These are phyloP conservation scores for Simalia tracyae DNA, from an alignment of 2,797 vertebrate genomes.

Conservation along the genomic window DNA sequence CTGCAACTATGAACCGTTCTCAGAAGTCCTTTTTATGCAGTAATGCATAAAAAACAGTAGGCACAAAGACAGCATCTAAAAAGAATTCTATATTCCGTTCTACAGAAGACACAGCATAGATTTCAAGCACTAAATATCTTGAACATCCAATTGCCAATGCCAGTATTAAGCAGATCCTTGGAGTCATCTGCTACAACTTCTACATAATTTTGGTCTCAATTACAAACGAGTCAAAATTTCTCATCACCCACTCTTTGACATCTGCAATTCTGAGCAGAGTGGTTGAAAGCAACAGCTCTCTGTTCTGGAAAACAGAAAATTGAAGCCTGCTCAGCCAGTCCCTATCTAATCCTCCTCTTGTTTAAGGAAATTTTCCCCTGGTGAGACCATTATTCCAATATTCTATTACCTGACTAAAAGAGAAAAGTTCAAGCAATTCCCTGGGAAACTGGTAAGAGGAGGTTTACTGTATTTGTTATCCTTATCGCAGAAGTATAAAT, in stretches of 20 bases:
- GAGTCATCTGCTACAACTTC: no score
- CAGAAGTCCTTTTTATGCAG: background rate
- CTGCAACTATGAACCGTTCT: background rate
- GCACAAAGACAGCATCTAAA: constrained; percentile 7
- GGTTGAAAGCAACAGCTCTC: background rate
- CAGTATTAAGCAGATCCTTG: background rate
- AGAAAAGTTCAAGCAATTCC: background rate
- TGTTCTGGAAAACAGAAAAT: background rate
- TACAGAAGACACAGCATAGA: background rate
- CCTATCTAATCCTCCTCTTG: background rate
- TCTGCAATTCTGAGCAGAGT: background rate
- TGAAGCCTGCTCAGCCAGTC: background rate
- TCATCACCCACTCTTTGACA: background rate
- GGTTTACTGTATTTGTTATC: background rate
- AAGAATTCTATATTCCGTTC: background rate
- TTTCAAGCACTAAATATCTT: background rate
- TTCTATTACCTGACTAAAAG: background rate
- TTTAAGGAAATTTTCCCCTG: background rate
- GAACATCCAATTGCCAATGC: background rate
- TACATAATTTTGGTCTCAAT: background rate
- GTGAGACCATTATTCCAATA: background rate
- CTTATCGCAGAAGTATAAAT: background rate
- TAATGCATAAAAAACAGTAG: background rate
- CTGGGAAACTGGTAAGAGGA: background rate
- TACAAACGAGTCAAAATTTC: background rate